Base-by-base conservation (phyloP, 2,888 invertebrate species). In the Andrena haemorrhoa region DNA sequence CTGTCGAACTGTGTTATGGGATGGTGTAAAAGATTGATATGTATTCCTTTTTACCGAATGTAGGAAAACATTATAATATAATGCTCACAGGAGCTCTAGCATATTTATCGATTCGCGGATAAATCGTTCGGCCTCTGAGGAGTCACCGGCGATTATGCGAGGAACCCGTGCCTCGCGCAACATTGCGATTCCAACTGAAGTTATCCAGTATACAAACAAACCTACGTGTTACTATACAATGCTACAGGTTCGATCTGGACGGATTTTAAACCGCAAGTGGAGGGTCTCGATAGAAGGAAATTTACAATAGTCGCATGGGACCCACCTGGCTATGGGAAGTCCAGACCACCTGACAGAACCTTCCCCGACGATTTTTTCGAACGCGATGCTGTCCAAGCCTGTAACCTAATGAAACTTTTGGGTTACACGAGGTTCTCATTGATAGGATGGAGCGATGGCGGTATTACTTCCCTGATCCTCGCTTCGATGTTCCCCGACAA, bases 371-470 rank as follows among this genome's bases (percentile, higher is more conserved):
- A 97, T 88, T 98, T 97, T 92, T 96, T 96, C 88, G 95, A 96
- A 75, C 95, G 95, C 82, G 98, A 98, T 95, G 98, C 98, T 4
- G 94, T 95, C 31, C 93, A 94, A 83, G 97, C 97, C 12, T 94
- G 95, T 83, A 94, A 96, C 73, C 95, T 98, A 66, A 97, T 98
- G 97, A 95, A 96, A 94, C 94, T 94, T 58, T 92, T 98, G 8
- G 95, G 96, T 1, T 95, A 96, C 58, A 91, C 95, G 0, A 96
- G 96, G 86, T 98, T 96, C 93, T 98, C 98, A 0, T 89, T 98
- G 10, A 91, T 98, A 76, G 98, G 98, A 0, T 98, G 98, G 98
- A 98, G 98, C 94, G 98, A 98, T 94, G 98, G 98, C 33, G 98
- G 97, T 1, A 97, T 96, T 60, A 96, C 97, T 0, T 96, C 96